Base-by-base conservation (phyloP, 1,140 invertebrate species). In the Drosophila pandora region DNA sequence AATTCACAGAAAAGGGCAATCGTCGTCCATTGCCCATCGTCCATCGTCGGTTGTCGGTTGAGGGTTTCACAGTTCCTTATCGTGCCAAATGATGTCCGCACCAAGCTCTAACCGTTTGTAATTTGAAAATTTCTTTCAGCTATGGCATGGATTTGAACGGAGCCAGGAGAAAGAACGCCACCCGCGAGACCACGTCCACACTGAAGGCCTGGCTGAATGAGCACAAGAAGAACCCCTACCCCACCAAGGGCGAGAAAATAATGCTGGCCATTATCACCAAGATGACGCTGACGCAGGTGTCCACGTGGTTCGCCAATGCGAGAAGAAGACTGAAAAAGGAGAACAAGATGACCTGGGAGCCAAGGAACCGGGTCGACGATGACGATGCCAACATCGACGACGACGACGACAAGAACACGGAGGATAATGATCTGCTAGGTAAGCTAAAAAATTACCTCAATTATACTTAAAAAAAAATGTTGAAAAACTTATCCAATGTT, bases 301-400 rank as follows among this genome's bases (percentile, higher is more conserved):
- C 98, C 22, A 99, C 98, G 88, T 99, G 98, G 98, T 99, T 99
- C 91, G 98, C 98, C 30, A 99, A 99, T 92, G 98, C 98, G 9
- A 94, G 98, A 72, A 94, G 98, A 91, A 94, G 98, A 71, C 94
- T 99, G 69, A 99, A 99, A 94, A 99, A 99, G 92, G 98, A 99
- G 93, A 99, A 99, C 93, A 99, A 99, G 93, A 99, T 99, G 98
- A 99, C 98, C 34, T 99, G 93, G 99, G 98, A 99, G 92, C 99
- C 94, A 78, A 95, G 95, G 91, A 99, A 95, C 93, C 96, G 96
- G 76, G 96, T 97, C 6, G 95, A 96, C 93, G 94, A 99, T 93
- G 95, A 99, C 89, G 96, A 97, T 88, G 96, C 96, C 88, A 97
- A 97, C 85, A 95, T 96, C 54, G 96, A 97, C 67, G 95, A 96